Evolutionary conservation across 1,140 invertebrate genomes (phyloP).

Genomic region (Mycetomoellerius zeteki): DNA sequence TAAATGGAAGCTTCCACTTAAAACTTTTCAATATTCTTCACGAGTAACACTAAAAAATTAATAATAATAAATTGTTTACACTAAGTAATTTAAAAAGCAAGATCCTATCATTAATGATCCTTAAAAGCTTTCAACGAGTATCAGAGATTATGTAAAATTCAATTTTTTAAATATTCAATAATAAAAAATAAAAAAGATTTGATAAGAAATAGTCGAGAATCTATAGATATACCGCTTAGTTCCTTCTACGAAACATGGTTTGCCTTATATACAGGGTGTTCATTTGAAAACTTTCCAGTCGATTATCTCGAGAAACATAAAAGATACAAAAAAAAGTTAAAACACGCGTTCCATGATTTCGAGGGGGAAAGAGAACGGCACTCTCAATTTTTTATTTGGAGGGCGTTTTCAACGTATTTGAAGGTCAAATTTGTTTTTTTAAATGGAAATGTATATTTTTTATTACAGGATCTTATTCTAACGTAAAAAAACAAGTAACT

Average conservation of each 20-base stretch:
- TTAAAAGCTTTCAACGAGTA: not conserved
- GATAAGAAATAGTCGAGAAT: not conserved
- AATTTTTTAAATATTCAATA: not conserved
- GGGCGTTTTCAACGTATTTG: too few species aligned
- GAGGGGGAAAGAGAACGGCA: too few species aligned
- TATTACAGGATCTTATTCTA: too few species aligned
- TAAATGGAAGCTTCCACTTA: not conserved
- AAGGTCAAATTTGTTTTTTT: too few species aligned
- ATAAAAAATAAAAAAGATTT: not conserved
- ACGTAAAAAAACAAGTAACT: too few species aligned
- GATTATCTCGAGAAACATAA: too few species aligned
- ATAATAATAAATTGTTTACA: not conserved
- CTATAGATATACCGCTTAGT: not conserved
- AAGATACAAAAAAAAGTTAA: too few species aligned
- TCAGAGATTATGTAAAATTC: not conserved
- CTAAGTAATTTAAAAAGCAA: not conserved
- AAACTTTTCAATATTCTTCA: slow-evolving; percentile 25
- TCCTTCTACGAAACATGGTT: not conserved
- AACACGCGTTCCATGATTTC: too few species aligned
- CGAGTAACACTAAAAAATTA: not conserved
- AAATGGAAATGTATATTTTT: too few species aligned
- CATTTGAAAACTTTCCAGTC: too few species aligned
- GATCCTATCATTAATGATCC: not conserved
- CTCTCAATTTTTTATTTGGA: too few species aligned
- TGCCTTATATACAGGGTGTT: too few species aligned